A percentile compares a stretch with the other conserved stretches of the same genome.
phyloP scores from a whole-genome alignment of 2,888 invertebrate species.

The Caenorhabditis angaria region DNA sequence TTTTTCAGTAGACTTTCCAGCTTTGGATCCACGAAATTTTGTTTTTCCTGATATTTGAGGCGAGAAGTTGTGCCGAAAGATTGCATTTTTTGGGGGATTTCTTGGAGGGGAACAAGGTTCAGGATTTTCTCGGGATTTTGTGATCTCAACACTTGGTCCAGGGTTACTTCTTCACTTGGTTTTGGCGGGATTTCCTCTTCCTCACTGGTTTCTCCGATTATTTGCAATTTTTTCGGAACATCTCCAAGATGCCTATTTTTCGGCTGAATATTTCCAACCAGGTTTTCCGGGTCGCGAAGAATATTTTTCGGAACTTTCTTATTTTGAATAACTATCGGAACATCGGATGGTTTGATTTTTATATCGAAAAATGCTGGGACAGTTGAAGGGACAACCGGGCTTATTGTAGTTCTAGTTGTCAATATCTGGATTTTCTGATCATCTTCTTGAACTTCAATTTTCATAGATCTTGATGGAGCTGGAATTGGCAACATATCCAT shows the following conservation, averaged over 20 bases:
- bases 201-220: not conserved
- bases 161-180: no score
- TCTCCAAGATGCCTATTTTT: not conserved
- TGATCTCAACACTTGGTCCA: not conserved
- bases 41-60: not conserved
- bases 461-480: not conserved
- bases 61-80: not conserved
- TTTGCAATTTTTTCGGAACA: not conserved
- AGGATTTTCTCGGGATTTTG: not conserved
- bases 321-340: not conserved
- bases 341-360: not conserved
- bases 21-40: not conserved
- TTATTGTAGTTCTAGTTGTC: not conserved
- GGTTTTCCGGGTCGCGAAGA: no score
- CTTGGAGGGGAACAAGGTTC: not conserved
- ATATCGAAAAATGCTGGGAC: not conserved
- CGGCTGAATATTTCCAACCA: no score
- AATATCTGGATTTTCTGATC: not conserved
- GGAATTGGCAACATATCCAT: no score
- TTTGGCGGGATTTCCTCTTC: not conserved
- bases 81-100: not conserved
- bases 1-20: not conserved
- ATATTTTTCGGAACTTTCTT: not conserved
- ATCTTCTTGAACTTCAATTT: not conserved
- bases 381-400: not conserved